Evolutionary conservation across 35 echinoderm and acorn worm genomes (phyloP), one percentile per base, ranked within the genome.

Genomic region (Ophioderma brevispina): DNA sequence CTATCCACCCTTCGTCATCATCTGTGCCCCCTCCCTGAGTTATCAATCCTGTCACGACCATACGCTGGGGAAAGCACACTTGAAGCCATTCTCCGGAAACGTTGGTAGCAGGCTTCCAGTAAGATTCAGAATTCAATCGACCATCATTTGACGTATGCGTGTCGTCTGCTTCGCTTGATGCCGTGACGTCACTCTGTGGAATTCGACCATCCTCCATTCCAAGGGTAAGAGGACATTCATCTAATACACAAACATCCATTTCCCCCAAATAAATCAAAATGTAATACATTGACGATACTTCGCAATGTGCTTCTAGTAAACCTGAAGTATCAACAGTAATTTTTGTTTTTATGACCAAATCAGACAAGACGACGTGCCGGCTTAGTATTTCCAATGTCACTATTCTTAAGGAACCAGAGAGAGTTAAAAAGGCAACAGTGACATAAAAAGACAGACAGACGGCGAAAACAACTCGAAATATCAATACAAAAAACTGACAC

Each of bases 1-100:
- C 90, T 18, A 92, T 63, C 90, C 90, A 92, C 31, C 90, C 90
- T 15, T 31, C 50, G 41, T 86, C 23, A 33, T 92, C 82, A 31
- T 32, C 75, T 0, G 38, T 36, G 13, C 90, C 82, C 0, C 81
- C 83, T 23, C 90, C 90, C 31, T 86, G 90, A 38, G 85, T 55
- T 1, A 86, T 0, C 11, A 92, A 33, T 31, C 90, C 90, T 0
- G 82, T 86, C 23, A 92, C 32, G 32, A 92, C 14, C 82, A 79
- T 86, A 25, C 90, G 40, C 38, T 33, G 13, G 0, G 64, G 81
- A 33, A 86, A 92, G 82, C 90, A 92, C 0, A 92, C 84, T 63
- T 91, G 89, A 30, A 91, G 6, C 89, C 89, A 91, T 32, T 56
- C 80, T 4, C 23, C 23, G 41, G 32, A 35, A 21, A 37, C 87